Evolutionary conservation across 1,140 invertebrate genomes (phyloP).

Genomic region (Batillaria attramentaria): DNA sequence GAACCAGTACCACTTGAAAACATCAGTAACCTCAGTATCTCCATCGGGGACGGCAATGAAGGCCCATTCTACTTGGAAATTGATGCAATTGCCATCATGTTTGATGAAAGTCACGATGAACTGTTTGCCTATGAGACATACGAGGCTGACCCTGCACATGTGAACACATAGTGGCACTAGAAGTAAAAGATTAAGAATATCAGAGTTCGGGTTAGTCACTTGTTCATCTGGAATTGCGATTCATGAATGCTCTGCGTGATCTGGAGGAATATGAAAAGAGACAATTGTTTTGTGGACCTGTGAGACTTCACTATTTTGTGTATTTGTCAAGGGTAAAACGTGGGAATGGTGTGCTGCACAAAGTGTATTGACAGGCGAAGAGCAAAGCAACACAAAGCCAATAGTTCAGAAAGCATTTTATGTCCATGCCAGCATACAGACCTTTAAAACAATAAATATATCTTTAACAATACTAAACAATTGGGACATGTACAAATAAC

Average conservation of each 20-base stretch:
- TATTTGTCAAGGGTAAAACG: too few relatives aligned
- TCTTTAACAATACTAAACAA: too few relatives aligned
- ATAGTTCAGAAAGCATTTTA: not conserved
- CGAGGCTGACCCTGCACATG: constrained; percentile 42
- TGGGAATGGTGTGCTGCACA: too few relatives aligned
- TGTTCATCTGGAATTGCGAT: too few relatives aligned
- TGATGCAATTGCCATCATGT: constrained; percentile 90
- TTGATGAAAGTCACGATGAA: constrained; percentile 83
- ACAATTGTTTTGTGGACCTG: too few relatives aligned
- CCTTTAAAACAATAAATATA: not conserved
- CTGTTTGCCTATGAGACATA: constrained; percentile 94
- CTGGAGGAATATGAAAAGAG: too few relatives aligned
- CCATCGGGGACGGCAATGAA: constrained; percentile 81
- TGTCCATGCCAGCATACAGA: constrained; percentile 1
- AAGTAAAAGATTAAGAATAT: too few relatives aligned
- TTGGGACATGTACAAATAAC: not conserved
- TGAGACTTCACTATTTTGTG: too few relatives aligned
- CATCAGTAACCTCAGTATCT: constrained; percentile 86
- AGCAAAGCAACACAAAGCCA: not conserved
- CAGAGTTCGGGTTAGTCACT: too few relatives aligned
- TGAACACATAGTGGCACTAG: constrained; percentile 38
- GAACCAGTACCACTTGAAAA: constrained; percentile 74
- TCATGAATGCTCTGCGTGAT: too few relatives aligned
- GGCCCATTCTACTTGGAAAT: constrained; percentile 94
- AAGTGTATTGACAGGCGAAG: not conserved